These are phyloP conservation scores for Priocnemis perturbator DNA, from an alignment of 2,888 invertebrate species.

Conservation along the genomic window DNA sequence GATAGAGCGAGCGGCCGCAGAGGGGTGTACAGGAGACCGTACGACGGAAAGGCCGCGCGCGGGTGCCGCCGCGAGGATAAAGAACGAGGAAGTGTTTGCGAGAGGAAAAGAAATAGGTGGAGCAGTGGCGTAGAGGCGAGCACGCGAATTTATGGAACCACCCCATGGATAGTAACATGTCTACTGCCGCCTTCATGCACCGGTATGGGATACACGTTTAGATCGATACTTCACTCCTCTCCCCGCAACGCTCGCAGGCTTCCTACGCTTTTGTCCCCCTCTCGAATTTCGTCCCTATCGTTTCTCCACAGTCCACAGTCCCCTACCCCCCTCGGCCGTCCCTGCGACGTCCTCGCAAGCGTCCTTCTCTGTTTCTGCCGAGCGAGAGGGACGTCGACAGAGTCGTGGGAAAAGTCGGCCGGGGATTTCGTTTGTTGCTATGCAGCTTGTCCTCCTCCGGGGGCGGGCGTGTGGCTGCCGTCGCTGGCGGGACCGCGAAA, in stretches of 20 bases:
- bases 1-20: background rate
- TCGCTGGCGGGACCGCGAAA: too few relatives aligned
- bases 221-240: conserved; percentile 46
- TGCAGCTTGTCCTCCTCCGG: conserved; percentile 29
- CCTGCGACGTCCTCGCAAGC: background rate
- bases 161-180: conserved; percentile 74
- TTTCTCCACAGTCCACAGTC: background rate
- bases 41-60: background rate
- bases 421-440: conserved; percentile 47
- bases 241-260: conserved; percentile 3
- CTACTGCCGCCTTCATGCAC: conserved; percentile 73
- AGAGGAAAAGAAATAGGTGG: background rate
- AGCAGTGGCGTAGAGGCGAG: too few relatives aligned
- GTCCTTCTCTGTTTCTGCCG: background rate
- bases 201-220: conserved; percentile 60
- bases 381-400: background rate
- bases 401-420: too few relatives aligned
- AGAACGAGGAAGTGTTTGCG: background rate
- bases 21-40: background rate
- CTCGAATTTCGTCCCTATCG: background rate
- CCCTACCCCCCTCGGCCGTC: background rate
- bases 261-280: conserved; percentile 7
- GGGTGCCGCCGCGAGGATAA: background rate
- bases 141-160: conserved; percentile 68
- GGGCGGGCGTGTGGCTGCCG: background rate